Conservation (phyloP, 2,113 vertebrate genomes). For the Esox niger region DNA sequence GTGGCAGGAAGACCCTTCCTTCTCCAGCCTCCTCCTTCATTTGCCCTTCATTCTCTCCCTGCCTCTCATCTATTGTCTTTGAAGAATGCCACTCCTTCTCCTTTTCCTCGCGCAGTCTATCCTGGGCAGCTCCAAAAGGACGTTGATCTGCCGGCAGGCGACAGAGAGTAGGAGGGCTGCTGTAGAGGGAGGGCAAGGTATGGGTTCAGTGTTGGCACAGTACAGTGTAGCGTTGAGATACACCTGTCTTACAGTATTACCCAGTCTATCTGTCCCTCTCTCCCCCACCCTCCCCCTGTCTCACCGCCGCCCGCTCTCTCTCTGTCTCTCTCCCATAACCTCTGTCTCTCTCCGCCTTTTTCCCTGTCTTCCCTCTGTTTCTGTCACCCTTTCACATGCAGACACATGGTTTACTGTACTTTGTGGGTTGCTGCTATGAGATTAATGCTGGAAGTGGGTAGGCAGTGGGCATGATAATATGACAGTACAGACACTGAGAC, state of each 20-base stretch:
- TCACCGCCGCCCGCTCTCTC: no score
- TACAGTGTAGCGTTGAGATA: no score
- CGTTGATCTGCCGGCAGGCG: slow-evolving; percentile 9
- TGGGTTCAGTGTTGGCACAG: neutral
- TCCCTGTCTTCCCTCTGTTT: neutral
- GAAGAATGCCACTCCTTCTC: neutral
- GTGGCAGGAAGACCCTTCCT: no score
- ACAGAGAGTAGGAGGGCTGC: neutral
- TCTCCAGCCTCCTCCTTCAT: neutral
- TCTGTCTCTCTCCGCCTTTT: no score
- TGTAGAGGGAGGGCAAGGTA: neutral
- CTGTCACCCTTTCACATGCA: slow-evolving; percentile 4
- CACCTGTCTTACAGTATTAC: no score
- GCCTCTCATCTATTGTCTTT: neutral
- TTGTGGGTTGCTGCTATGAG: slow-evolving; percentile 55
- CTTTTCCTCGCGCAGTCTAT: no score
- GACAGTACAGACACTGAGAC: slow-evolving; percentile 9
- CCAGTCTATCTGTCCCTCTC: no score
- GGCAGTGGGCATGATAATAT: slow-evolving; percentile 23
- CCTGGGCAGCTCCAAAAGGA: slow-evolving; percentile 17
- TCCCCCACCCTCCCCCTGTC: no score
- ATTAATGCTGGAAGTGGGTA: slow-evolving; percentile 49
- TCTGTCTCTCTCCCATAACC: no score
- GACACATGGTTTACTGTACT: neutral
- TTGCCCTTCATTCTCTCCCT: neutral